Evolutionary conservation across 2,113 vertebrate species (phyloP), one percentile per base, ranked within the genome.

Genomic region (Scomber japonicus): DNA sequence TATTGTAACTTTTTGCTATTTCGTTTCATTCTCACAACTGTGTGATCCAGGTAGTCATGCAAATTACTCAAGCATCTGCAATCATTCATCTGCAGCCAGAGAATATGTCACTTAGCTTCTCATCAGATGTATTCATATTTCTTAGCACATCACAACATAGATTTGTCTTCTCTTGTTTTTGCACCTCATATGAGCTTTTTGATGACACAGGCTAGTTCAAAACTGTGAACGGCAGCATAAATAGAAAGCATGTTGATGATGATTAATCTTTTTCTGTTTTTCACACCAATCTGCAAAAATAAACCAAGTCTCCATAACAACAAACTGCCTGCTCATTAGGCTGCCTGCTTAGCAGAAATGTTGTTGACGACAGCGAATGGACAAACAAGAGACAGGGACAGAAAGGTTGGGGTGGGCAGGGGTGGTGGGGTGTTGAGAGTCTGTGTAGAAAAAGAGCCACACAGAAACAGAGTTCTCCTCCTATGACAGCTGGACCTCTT

Each of bases 281-380:
- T 83, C 63, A 45, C 68, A 64, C 53, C 12, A 15, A 60, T 78
- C 59, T 84, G 78, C 85, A 82, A 72, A 85, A 82, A 80, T 48
- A 88, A 81, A 80, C 45, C 65, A 67, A 48, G 84, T 93, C 85
- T 87, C 92, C 88, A 92, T 94, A 88, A 89, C 88, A 69, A 93
- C 92, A 57, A 57, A 55, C 71, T 57, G 59, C 74, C 61, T 60
- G 11, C 59, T 73, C 65, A 88, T 71, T 74, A 19, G 57, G 45
- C 75, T 81, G 77, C 71, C 54, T 21, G 49, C 67, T 85, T 78
- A 89, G 82, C 84, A 87, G 30, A 89, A 78, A 70, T 79, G 15
- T 46, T 83, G 82, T 83, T 87, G 82, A 93, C 59, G 80, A 88
- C 67, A 92, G 78, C 71, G 85, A 88, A 81, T 35, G 49, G 62